Conservation (phyloP, 2,888 invertebrate species). For the Leptinotarsa peninsularis region DNA sequence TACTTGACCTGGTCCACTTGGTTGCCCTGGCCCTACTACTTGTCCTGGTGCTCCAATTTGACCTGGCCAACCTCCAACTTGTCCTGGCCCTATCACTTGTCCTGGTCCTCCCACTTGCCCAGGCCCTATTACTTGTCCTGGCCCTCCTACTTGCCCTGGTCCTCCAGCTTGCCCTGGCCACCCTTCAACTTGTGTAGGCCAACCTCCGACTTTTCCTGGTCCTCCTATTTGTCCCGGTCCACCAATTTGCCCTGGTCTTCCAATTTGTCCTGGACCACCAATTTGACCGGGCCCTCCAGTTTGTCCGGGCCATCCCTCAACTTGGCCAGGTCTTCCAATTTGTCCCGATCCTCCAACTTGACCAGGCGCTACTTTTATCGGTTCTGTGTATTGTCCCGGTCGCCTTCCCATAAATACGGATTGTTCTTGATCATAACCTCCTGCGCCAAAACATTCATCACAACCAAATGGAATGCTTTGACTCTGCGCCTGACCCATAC, state of each 20-base stretch:
- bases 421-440: slow-evolving; percentile 52
- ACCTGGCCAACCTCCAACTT: slow-evolving; percentile 21
- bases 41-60: slow-evolving; percentile 21
- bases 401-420: slow-evolving; percentile 44
- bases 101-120: slow-evolving; percentile 36
- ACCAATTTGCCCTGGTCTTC: slow-evolving; percentile 30
- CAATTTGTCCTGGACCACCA: slow-evolving; percentile 25
- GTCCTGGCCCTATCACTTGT: slow-evolving; percentile 41
- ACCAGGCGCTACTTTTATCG: slow-evolving; percentile 35
- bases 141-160: slow-evolving; percentile 21
- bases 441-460: slow-evolving; percentile 71
- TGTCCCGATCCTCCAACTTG: slow-evolving; percentile 38
- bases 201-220: slow-evolving; percentile 29
- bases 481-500: slow-evolving; percentile 91
- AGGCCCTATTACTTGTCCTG: slow-evolving; percentile 32
- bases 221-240: slow-evolving; percentile 29
- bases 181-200: slow-evolving; percentile 17
- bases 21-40: slow-evolving; percentile 27
- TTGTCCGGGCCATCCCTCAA: slow-evolving; percentile 25
- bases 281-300: slow-evolving; percentile 38
- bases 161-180: slow-evolving; percentile 35
- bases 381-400: slow-evolving; percentile 36
- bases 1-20: slow-evolving; percentile 27
- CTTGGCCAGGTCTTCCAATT: slow-evolving; percentile 24
- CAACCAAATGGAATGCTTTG: slow-evolving; percentile 80